Percentiles rank a stretch among this genome's conserved stretches.
These are phyloP conservation scores for Pilophorus perplexus DNA, from an alignment of 2,888 invertebrate species.

Conservation along the genomic window DNA sequence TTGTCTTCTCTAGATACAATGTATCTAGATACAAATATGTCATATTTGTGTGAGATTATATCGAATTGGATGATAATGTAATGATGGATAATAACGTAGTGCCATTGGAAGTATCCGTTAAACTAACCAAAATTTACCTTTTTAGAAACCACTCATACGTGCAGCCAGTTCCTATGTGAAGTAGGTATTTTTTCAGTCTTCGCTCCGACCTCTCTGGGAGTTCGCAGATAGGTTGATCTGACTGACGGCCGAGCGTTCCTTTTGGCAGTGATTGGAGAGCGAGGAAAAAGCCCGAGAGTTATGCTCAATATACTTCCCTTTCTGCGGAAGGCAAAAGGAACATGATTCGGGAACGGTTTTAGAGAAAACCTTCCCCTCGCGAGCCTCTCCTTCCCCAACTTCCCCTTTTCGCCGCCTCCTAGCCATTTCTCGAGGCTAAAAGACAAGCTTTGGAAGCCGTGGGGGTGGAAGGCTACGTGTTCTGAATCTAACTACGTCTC, in stretches of 20 bases:
- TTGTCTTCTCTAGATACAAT: no score
- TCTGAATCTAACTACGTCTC: slow-evolving; percentile 39
- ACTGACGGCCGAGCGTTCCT: neutral
- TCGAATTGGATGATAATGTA: no score
- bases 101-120: no score
- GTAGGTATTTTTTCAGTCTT: no score
- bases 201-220: neutral
- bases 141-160: no score
- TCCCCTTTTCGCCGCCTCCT: slow-evolving; percentile 15
- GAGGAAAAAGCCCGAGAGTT: neutral
- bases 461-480: slow-evolving; percentile 44
- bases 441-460: slow-evolving; percentile 42
- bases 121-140: no score
- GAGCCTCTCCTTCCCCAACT: slow-evolving; percentile 35
- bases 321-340: slow-evolving; percentile 14
- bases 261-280: slow-evolving; percentile 2
- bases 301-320: neutral
- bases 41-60: no score
- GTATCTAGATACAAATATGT: no score
- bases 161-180: no score
- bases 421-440: slow-evolving; percentile 48
- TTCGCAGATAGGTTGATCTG: neutral
- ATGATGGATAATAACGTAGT: no score
- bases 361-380: slow-evolving; percentile 24
- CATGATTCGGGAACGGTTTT: slow-evolving; percentile 45